phyloP scores from a whole-genome alignment of 2,888 invertebrate genomes.

The Drosophila imparisetae region DNA sequence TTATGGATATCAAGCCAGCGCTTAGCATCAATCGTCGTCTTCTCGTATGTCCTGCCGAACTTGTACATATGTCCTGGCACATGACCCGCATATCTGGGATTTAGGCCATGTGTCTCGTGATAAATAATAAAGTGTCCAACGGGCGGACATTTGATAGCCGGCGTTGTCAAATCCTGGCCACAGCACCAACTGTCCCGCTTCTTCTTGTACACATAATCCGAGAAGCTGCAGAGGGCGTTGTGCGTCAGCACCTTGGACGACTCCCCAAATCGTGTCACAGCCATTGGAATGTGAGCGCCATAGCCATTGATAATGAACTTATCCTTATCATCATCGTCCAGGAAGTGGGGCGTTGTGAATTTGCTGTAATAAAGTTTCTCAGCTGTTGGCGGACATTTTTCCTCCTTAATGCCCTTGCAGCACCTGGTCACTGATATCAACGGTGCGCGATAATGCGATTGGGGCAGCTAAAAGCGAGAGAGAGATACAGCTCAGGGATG shows the following conservation, averaged over 20 bases:
- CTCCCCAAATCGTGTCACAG: constrained; percentile 81
- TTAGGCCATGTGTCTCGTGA: constrained; percentile 89
- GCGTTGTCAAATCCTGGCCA: constrained; percentile 70
- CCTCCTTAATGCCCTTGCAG: constrained; percentile 88
- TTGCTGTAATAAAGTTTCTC: constrained; percentile 77
- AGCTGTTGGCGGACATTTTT: constrained; percentile 86
- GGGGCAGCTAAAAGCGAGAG: constrained; percentile 88
- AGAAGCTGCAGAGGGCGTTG: constrained; percentile 90
- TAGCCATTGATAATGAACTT: constrained; percentile 83
- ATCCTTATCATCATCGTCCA: constrained; percentile 79
- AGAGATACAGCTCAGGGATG: not conserved
- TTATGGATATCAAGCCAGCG: constrained; percentile 87
- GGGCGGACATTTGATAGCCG: constrained; percentile 73
- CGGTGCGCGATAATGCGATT: constrained; percentile 89
- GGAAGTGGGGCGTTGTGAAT: constrained; percentile 82
- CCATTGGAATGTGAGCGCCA: constrained; percentile 82
- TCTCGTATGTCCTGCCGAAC: constrained; percentile 91
- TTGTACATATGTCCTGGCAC: constrained; percentile 90
- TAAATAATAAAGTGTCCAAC: constrained; percentile 87
- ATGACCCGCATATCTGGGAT: constrained; percentile 92
- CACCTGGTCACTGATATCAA: constrained; percentile 89
- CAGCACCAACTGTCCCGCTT: constrained; percentile 90
- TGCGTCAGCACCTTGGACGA: constrained; percentile 87
- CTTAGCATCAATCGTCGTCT: constrained; percentile 90
- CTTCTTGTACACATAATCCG: constrained; percentile 89